A percentile compares a stretch with the other conserved stretches of the same genome.
Conservation (phyloP, 1,140 invertebrate species). For the Meteorus sp. region DNA sequence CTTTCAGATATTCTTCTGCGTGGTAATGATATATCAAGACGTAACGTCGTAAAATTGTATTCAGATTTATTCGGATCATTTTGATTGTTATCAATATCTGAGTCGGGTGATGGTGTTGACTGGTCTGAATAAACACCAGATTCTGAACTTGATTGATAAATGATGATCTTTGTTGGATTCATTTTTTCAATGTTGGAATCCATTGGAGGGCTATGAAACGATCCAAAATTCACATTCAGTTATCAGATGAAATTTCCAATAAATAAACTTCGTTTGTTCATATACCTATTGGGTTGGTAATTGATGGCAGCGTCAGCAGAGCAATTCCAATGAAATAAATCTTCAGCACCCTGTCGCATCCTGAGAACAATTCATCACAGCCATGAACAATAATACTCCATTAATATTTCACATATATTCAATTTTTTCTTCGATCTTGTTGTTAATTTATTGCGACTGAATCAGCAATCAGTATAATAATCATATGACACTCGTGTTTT, state of each 20-base stretch:
- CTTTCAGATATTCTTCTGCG: conserved; percentile 6
- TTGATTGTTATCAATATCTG: background rate
- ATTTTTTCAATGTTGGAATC: conserved; percentile 10
- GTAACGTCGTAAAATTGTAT: background rate
- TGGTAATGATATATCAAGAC: background rate
- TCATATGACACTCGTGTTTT: no score
- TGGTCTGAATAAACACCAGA: conserved; percentile 19
- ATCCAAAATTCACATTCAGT: background rate
- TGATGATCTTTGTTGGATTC: conserved; percentile 1
- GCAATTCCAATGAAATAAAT: conserved; percentile 5
- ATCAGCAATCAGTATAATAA: no score
- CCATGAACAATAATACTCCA: no score
- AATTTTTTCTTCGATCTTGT: no score
- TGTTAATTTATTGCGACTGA: no score
- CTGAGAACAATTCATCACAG: background rate
- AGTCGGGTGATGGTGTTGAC: conserved; percentile 9
- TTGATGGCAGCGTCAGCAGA: conserved; percentile 4
- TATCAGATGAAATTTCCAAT: background rate
- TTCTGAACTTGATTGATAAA: conserved; percentile 1
- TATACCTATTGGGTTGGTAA: conserved; percentile 15
- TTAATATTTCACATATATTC: no score
- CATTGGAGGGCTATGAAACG: background rate
- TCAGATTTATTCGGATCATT: background rate
- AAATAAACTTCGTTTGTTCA: background rate
- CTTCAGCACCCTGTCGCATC: conserved; percentile 2